A percentile compares a stretch with the other conserved stretches of the same genome.
Evolutionary conservation across 2,113 vertebrate genomes (phyloP).

Genomic region (Phylloscopus trochiloides): DNA sequence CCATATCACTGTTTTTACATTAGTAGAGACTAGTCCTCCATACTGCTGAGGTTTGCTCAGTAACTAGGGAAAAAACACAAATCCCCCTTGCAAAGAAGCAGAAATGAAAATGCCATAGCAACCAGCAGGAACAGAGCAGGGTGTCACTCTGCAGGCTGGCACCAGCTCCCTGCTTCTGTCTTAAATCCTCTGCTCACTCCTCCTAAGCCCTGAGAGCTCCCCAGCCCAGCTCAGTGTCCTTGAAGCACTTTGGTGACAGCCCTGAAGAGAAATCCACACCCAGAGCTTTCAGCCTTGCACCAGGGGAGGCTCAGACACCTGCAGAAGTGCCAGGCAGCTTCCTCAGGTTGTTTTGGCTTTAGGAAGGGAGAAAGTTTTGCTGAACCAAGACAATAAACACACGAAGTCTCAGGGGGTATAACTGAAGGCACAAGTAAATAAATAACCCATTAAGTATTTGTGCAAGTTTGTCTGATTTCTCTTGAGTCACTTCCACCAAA

Average conservation of each 20-base stretch:
- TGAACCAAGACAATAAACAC: not conserved
- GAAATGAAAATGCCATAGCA: constrained; percentile 2
- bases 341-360: not conserved
- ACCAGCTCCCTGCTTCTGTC: not conserved
- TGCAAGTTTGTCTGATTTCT: not conserved
- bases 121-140: not conserved
- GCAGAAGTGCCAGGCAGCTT: not conserved
- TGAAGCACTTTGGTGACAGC: not conserved
- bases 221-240: not conserved
- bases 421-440: not conserved
- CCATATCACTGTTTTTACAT: not conserved
- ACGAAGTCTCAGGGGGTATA: not conserved
- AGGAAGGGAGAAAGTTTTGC: not conserved
- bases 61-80: not conserved
- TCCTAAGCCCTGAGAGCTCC: not conserved
- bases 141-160: not conserved
- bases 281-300: not conserved
- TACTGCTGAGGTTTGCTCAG: not conserved
- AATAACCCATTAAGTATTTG: constrained; percentile 1
- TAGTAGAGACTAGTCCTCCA: not conserved
- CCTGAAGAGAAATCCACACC: not conserved
- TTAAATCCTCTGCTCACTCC: not conserved
- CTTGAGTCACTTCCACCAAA: not conserved
- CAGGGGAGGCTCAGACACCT: not conserved
- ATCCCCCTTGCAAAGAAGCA: not conserved